A percentile compares a stretch with the other conserved stretches of the same genome.
These are phyloP conservation scores for Gymnobelideus leadbeateri DNA, from an alignment of 2,113 vertebrate genomes.

Conservation along the genomic window DNA sequence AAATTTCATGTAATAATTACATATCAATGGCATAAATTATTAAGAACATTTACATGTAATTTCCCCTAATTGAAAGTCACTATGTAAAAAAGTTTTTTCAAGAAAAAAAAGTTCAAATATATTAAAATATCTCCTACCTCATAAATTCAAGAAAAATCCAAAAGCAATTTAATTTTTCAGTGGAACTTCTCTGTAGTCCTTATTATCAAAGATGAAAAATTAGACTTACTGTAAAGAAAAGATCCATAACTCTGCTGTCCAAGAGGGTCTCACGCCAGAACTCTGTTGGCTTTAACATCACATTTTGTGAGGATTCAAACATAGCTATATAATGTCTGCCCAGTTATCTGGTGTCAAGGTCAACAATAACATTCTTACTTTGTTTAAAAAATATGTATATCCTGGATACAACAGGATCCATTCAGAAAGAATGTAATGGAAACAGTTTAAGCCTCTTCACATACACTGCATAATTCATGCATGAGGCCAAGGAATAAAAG, in stretches of 20 bases:
- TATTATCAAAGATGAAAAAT: constrained; percentile 69
- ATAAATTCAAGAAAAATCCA: constrained; percentile 58
- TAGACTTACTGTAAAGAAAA: constrained; percentile 98
- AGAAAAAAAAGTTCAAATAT: background rate
- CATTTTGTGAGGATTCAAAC: constrained; percentile 99
- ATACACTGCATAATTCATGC: constrained; percentile 88
- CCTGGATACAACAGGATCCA: constrained; percentile 87
- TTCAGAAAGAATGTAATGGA: constrained; percentile 88
- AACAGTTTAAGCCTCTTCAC: constrained; percentile 89
- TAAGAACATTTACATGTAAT: constrained; percentile 3
- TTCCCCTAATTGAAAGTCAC: constrained; percentile 16
- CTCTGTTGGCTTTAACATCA: constrained; percentile 98
- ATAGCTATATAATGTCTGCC: constrained; percentile 99
- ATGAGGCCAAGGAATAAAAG: constrained; percentile 90
- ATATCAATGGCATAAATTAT: constrained; percentile 8
- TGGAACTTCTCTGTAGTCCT: constrained; percentile 59
- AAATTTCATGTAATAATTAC: background rate
- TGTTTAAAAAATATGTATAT: constrained; percentile 82
- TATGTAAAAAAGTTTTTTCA: background rate
- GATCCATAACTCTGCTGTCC: constrained; percentile 98
- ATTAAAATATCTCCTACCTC: background rate
- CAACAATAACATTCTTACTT: constrained; percentile 92
- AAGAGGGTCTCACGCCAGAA: constrained; percentile 98
- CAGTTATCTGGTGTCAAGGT: constrained; percentile 98
- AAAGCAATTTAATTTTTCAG: constrained; percentile 54